These are phyloP conservation scores for Spilosoma lubricipeda DNA, from an alignment of 2,888 invertebrate genomes.

Conservation along the genomic window DNA sequence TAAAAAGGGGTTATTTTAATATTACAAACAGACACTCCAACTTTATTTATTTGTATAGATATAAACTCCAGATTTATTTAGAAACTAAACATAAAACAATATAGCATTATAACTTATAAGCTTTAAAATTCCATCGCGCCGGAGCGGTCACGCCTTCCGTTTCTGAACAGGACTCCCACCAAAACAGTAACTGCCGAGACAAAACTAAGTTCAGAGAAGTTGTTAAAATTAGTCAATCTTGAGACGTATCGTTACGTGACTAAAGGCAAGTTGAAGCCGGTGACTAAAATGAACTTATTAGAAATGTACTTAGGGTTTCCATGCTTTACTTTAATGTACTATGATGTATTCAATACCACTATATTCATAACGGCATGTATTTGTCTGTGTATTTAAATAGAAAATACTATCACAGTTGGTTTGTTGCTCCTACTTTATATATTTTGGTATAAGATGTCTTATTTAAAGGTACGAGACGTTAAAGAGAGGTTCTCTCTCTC, in stretches of 20 bases:
- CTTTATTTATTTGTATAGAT: too few species aligned
- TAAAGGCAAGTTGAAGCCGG: neutral
- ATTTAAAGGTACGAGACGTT: too few species aligned
- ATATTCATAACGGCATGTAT: neutral
- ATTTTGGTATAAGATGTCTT: too few species aligned
- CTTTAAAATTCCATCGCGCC: neutral
- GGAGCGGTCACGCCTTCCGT: neutral
- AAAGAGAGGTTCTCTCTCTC: too few species aligned
- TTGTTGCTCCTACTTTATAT: neutral
- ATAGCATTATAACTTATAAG: neutral
- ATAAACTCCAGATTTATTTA: neutral
- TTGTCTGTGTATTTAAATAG: neutral
- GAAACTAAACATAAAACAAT: neutral
- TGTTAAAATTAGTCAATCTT: constrained; percentile 18
- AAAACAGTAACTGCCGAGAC: neutral
- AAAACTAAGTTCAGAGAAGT: constrained; percentile 7
- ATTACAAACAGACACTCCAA: too few species aligned
- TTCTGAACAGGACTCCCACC: neutral
- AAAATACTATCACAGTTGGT: neutral
- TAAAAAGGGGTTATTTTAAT: too few species aligned
- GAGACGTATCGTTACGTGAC: constrained; percentile 9
- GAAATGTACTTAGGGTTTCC: neutral
- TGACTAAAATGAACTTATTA: neutral
- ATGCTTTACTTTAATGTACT: neutral
- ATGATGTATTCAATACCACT: neutral